Conservation (phyloP, 2,797 vertebrate species). For the Enteromius afrohamiltoni region DNA sequence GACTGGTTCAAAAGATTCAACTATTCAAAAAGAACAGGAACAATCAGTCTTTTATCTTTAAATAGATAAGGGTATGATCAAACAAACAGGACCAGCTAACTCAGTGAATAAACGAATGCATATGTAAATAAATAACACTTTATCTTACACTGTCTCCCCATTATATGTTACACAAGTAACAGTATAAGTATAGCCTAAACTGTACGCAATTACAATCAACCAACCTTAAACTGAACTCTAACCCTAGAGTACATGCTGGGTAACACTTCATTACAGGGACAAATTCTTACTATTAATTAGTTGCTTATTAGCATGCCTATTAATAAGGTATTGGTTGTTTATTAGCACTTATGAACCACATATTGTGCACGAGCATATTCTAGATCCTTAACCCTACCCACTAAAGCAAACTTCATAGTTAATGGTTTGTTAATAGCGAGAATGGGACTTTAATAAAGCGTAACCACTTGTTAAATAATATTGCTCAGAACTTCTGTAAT, state of each 20-base stretch:
- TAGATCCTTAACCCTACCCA: not conserved
- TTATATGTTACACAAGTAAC: not conserved
- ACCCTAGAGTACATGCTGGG: not conserved
- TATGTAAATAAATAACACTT: not conserved
- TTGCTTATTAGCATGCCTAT: not conserved
- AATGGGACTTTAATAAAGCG: not conserved
- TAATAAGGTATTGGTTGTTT: not conserved
- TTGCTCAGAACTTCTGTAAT: not conserved
- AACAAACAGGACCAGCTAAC: not conserved
- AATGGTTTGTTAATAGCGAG: not conserved
- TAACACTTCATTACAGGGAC: not conserved
- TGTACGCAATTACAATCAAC: not conserved
- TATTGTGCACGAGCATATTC: not conserved
- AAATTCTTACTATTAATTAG: not conserved
- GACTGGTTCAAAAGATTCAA: not conserved
- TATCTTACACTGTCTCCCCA: not conserved
- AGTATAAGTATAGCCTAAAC: not conserved
- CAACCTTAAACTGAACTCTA: not conserved
- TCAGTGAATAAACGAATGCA: not conserved
- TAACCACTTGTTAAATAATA: not conserved
- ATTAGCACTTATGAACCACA: not conserved
- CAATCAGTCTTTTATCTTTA: not conserved
- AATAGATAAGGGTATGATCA: constrained; percentile 9
- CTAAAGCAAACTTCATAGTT: not conserved
- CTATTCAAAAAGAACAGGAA: not conserved